Base-by-base conservation (phyloP, 2,888 invertebrate species). In the Cephus pygmeus region DNA sequence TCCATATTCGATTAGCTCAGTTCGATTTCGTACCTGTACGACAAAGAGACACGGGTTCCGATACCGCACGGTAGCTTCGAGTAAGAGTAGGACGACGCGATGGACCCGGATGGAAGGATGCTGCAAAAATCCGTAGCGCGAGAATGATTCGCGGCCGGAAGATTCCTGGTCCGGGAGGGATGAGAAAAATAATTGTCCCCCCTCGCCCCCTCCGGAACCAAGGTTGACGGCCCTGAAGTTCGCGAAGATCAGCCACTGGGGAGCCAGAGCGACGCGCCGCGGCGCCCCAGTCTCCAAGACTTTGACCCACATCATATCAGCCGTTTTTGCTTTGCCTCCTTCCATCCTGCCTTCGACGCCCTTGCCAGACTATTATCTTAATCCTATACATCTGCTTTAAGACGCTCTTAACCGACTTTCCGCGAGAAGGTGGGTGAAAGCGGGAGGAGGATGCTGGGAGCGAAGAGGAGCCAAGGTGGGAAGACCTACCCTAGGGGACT, bases 381-480 rank as follows among this genome's bases (percentile, higher is more conserved):
- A 90, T 90, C 89, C 89, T 87, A 89, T 89, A 90, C 89, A 89
- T 89, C 90, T 88, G 87, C 89, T 90, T 90, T 90, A 90, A 90
- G 90, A 88, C 79, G 82, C 80, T 84, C 81, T 77, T 79, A 79
- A 35, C 34, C 74, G 74, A 34, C 74, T 74, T 74, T 74, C 23
- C 74, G 56, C 75, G 71, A 23, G 23, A 6, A 9, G 74, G 15
- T 12, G 74, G 31, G 4, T 15, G 12, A n/a, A 74, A 15, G 9
- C 30, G 56, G 56, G 23, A 23, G 23, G 56, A 23, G 56, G 56
- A 56, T 56, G 23, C 35, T 1, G 74, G 74, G 35, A 23, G 1
- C 74, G 36, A 34, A 12, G 3, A 74, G 23, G 23, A 30, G 40
- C 2, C 23, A 23, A 2, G 9, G 2, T 9, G 23, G 9, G 56